Evolutionary conservation across 1,140 invertebrate genomes (phyloP), one percentile per base, ranked within the genome.

Genomic region (Lasaia peninsularis): DNA sequence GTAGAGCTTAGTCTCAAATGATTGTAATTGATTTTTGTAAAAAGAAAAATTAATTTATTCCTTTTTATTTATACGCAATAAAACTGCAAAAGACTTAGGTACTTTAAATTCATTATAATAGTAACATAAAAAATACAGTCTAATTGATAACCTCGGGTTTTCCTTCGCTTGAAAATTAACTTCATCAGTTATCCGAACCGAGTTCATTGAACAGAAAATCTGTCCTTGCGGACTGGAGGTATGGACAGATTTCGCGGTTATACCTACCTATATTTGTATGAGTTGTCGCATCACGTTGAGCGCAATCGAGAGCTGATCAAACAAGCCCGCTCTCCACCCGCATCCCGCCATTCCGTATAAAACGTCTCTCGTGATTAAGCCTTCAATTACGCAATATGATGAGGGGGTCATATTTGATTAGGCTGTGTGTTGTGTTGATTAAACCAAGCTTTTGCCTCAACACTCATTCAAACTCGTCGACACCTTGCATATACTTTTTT

Each of bases 361-460:
- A 77, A 75, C 72, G 75, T 87, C 81, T 82, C 72, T 73, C 70
- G 72, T 87, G 78, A 87, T 86, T 83, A 81, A 88, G 77, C 73
- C 74, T 86, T 85, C 79, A 85, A 88, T 86, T 86, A 86, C 85
- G 72, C 74, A 67, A 85, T 86, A 83, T 83, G 82, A 84, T 75
- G 75, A 80, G 78, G 78, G 84, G 76, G 78, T 80, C 78, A 88
- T 88, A 85, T 88, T 86, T 86, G 85, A 86, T 86, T 85, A 88
- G 81, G 78, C 72, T 78, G 80, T 76, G 73, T 79, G 82, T 86
- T 80, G 73, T 83, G 79, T 85, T 83, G 81, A 85, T 88, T 86
- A 88, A 86, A 86, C 72, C 73, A 73, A 83, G 78, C 77, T 85
- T 81, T 88, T 85, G 78, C 77, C 77, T 78, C 84, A 82, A n/a